Percentiles rank a stretch among this genome's conserved stretches.
phyloP scores from a whole-genome alignment of 2,797 vertebrate genomes.

The Epinephelus awoara region DNA sequence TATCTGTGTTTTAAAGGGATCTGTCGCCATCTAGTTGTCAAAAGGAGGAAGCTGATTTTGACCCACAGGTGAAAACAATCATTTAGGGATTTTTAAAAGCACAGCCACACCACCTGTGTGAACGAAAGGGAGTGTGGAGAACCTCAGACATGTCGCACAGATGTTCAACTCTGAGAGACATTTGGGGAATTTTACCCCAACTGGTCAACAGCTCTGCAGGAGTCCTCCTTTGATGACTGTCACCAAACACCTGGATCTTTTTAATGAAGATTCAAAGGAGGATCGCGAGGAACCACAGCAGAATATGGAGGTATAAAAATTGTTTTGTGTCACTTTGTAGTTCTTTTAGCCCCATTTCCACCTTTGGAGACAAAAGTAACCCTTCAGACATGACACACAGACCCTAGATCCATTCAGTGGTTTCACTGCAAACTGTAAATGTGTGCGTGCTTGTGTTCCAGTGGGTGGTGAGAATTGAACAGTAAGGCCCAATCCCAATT shows the following conservation, averaged over 20 bases:
- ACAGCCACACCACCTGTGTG: not conserved
- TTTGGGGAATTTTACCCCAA: constrained; percentile 27
- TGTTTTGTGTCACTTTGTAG: too few species aligned
- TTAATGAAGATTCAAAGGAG: rapidly evolving
- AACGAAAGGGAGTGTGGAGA: too few species aligned
- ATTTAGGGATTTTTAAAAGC: constrained; percentile 3
- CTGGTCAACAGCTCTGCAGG: constrained; percentile 63
- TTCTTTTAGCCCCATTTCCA: too few species aligned
- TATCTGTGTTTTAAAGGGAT: not conserved
- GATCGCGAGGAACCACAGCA: not conserved
- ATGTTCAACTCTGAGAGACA: not conserved
- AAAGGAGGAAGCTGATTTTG: not conserved
- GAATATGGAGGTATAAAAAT: not conserved
- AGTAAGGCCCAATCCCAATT: too few species aligned
- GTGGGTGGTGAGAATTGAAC: too few species aligned
- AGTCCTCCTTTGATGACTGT: constrained; percentile 50
- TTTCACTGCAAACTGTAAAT: too few species aligned
- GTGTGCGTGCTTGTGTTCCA: too few species aligned
- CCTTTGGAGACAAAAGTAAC: too few species aligned
- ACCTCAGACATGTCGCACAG: constrained; percentile 28
- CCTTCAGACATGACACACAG: too few species aligned
- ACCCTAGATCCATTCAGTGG: too few species aligned
- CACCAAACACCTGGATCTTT: constrained; percentile 35
- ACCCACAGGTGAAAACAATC: constrained; percentile 45
- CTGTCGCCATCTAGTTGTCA: constrained; percentile 67